Evolutionary conservation across 1,140 invertebrate genomes (phyloP).

Genomic region (Penaeus japonicus): DNA sequence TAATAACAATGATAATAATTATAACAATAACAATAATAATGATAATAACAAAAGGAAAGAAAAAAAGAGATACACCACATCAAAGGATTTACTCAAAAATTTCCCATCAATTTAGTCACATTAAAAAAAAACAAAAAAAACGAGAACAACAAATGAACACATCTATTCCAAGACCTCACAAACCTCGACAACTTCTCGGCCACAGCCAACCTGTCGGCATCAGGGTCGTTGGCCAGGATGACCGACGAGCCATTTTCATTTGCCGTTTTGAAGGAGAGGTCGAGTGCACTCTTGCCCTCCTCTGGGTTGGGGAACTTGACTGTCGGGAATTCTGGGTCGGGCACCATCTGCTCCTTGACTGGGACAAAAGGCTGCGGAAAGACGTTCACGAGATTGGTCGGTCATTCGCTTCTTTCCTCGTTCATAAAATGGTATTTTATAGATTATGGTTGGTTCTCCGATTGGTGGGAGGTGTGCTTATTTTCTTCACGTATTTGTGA

Average conservation of each 20-base stretch:
- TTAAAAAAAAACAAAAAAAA: too few species aligned
- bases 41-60: too few species aligned
- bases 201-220: slow-evolving; percentile 94
- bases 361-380: slow-evolving; percentile 73
- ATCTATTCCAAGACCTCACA: not conserved
- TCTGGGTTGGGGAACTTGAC: slow-evolving; percentile 98
- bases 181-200: slow-evolving; percentile 75
- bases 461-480: too few species aligned
- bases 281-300: slow-evolving; percentile 88
- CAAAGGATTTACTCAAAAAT: too few species aligned
- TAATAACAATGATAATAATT: too few species aligned
- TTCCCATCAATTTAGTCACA: too few species aligned
- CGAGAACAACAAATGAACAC: not conserved
- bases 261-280: slow-evolving; percentile 86
- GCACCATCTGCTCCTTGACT: slow-evolving; percentile 84
- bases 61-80: too few species aligned
- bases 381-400: not conserved
- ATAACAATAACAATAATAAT: too few species aligned
- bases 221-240: slow-evolving; percentile 97
- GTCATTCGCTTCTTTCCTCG: too few species aligned
- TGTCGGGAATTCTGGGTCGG: slow-evolving; percentile 96
- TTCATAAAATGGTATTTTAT: too few species aligned
- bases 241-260: slow-evolving; percentile 74
- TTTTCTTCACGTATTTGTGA: too few species aligned
- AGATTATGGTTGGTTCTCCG: too few species aligned